Evolutionary conservation across 2,113 vertebrate species (phyloP), one percentile per base, ranked within the genome.

Genomic region (Electrona antarctica): DNA sequence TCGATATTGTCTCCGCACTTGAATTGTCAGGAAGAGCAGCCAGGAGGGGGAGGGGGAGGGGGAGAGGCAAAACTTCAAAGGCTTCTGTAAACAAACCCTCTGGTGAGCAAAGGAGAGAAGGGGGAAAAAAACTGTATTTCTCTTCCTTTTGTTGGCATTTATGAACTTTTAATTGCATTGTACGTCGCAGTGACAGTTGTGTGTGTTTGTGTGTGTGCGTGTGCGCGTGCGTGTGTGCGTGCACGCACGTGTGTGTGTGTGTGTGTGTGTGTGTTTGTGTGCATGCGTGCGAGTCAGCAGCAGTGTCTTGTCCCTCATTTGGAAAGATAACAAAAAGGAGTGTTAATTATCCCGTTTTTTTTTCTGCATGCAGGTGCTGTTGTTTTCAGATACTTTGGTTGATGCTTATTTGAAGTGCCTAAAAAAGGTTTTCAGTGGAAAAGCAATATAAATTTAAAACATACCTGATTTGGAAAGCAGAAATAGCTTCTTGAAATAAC

Each of bases 111-210:
- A 69, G 29, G 80, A 74, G 81, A 81, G 68, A 80, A 81, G 79
- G 58, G 49, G 48, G 65, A 67, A 74, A 56, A 84, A 76, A 61
- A 73, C 52, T 74, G 77, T 66, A 73, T 84, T 87, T 71, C 61
- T 60, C 77, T 73, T 76, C 63, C 77, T 82, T 76, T 80, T 79
- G 70, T 82, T 62, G 67, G 48, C 33, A 46, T 71, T 75, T 81
- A 84, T 92, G 87, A 88, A 91, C 85, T 89, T 92, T 92, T 90
- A 91, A 92, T 89, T 92, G 86, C 78, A 28, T 76, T 62, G 72
- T 79, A 75, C 73, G 79, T 85, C 71, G 66, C 70, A 9, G 68
- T 85, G 88, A 91, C 83, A 87, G 84, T 81, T 89, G 83, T 85
- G 85, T 78, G 78, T 46, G 77, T 78, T 51, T 0, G 64, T 66